These are phyloP conservation scores for Aspidapion aeneum DNA, from an alignment of 2,888 invertebrate genomes.

Conservation along the genomic window DNA sequence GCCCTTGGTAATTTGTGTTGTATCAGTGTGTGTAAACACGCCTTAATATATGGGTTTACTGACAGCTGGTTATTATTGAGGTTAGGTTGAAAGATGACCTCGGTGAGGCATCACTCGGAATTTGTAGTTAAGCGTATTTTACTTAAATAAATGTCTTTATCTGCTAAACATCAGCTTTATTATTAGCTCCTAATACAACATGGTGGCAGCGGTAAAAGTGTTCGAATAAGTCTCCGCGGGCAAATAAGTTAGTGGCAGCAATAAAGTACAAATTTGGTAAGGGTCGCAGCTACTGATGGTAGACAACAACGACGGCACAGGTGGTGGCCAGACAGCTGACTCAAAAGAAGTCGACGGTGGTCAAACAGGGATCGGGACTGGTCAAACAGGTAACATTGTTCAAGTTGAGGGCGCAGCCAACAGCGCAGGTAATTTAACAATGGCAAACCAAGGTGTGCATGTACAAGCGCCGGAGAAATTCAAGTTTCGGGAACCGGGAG, in stretches of 20 bases:
- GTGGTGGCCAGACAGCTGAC: not conserved
- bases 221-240: not conserved
- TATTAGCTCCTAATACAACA: not conserved
- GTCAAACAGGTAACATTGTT: conserved; percentile 1
- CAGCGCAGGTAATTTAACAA: not conserved
- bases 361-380: not conserved
- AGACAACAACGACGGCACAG: not conserved
- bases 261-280: not conserved
- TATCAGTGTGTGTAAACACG: too few relatives aligned
- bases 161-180: not conserved
- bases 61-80: too few relatives aligned
- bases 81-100: too few relatives aligned
- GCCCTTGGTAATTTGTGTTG: too few relatives aligned
- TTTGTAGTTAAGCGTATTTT: too few relatives aligned
- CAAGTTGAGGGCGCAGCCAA: not conserved
- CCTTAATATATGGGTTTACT: too few relatives aligned
- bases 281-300: not conserved
- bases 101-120: too few relatives aligned
- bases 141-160: not conserved
- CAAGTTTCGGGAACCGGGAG: not conserved
- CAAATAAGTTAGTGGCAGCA: not conserved
- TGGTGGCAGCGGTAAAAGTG: conserved; percentile 4
- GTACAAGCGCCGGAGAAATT: conserved; percentile 4
- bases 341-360: too few relatives aligned
- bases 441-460: too few relatives aligned